Percentiles rank a stretch among this genome's conserved stretches.
Evolutionary conservation across 2,113 vertebrate genomes (phyloP).

Genomic region (Misgurnus anguillicaudatus): DNA sequence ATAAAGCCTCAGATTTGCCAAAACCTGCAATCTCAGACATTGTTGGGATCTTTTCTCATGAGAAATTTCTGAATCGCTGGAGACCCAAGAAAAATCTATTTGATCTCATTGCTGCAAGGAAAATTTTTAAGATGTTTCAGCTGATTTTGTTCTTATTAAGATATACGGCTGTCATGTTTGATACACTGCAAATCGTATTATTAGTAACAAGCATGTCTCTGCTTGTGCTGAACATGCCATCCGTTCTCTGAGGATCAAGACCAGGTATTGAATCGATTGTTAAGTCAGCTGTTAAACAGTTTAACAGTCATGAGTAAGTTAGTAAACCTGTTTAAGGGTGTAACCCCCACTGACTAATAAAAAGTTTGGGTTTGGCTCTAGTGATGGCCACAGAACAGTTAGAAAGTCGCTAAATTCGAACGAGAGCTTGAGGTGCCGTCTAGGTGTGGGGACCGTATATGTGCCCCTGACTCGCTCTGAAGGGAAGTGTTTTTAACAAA

Average conservation of each 20-base stretch:
- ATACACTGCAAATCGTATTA: background rate
- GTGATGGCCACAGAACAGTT: conserved; percentile 63
- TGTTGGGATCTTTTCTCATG: no score
- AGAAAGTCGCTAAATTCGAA: conserved; percentile 54
- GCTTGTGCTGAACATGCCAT: background rate
- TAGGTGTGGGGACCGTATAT: conserved; percentile 43
- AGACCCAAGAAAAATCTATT: no score
- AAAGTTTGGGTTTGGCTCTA: conserved; percentile 65
- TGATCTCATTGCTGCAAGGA: background rate
- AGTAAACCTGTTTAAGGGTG: conserved; percentile 60
- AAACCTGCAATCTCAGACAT: no score
- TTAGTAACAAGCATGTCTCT: background rate
- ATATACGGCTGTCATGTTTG: background rate
- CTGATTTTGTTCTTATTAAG: no score
- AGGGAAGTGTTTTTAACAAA: conserved; percentile 53
- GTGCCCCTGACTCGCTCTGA: conserved; percentile 48
- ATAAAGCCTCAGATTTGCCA: no score
- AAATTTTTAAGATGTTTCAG: no score
- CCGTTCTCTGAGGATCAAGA: background rate
- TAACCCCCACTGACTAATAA: conserved; percentile 73
- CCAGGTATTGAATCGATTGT: conserved; percentile 47
- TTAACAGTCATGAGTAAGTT: conserved; percentile 63
- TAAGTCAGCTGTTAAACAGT: conserved; percentile 59
- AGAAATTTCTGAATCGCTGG: no score
- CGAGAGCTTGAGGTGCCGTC: conserved; percentile 60